A percentile compares a stretch with the other conserved stretches of the same genome.
These are phyloP conservation scores for Erethizon dorsatum DNA, from an alignment of 2,797 vertebrate species.

Conservation along the genomic window DNA sequence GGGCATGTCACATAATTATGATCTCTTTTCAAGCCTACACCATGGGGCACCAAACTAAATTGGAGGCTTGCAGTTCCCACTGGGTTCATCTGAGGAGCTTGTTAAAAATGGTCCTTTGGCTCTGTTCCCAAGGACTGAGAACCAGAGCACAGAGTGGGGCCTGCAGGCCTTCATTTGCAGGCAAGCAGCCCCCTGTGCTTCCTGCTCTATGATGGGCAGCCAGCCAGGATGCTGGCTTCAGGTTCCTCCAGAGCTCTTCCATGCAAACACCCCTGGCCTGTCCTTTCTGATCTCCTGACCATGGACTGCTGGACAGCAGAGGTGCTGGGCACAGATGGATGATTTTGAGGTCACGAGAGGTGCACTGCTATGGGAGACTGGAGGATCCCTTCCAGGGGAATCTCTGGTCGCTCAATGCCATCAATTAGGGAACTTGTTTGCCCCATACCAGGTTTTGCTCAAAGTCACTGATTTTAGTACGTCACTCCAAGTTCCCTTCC, in stretches of 20 bases:
- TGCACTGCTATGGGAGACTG: background rate
- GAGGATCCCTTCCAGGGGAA: background rate
- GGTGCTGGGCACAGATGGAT: background rate
- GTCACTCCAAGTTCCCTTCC: background rate
- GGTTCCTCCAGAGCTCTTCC: background rate
- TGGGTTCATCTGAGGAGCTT: background rate
- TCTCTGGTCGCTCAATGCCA: background rate
- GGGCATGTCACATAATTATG: constrained; percentile 12
- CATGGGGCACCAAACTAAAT: background rate
- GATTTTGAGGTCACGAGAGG: background rate
- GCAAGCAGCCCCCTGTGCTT: background rate
- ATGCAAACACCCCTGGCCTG: background rate
- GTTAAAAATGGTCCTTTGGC: background rate
- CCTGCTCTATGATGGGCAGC: background rate
- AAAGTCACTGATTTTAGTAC: background rate
- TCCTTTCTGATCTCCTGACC: background rate
- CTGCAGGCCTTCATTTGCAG: background rate
- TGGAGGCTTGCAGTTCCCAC: background rate
- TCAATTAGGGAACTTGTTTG: background rate
- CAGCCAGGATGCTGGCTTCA: background rate
- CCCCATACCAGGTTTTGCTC: background rate
- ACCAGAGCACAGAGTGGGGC: background rate
- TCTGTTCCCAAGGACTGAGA: background rate
- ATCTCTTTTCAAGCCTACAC: constrained; percentile 6
- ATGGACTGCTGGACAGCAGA: rapidly evolving